phyloP scores from a whole-genome alignment of 1,140 invertebrate genomes.

The Drosophila malerkotliana region DNA sequence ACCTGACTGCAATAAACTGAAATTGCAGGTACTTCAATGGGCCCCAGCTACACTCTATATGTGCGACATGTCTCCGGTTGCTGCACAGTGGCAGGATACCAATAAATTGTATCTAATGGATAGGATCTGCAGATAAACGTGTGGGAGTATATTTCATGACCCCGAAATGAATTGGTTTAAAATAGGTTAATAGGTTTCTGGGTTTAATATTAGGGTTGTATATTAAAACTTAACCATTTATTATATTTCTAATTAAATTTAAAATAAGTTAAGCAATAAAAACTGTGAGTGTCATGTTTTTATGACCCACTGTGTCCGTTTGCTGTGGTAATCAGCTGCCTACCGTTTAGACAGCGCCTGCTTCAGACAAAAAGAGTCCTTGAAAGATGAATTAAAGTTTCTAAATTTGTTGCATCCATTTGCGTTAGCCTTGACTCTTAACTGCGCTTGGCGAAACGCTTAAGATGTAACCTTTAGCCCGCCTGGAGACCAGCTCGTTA shows the following conservation, averaged over 20 bases:
- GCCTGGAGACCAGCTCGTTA: constrained; percentile 23
- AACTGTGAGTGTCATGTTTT: neutral
- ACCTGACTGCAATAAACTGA: constrained; percentile 57
- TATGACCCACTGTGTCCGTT: constrained; percentile 13
- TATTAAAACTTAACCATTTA: no score
- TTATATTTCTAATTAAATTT: neutral
- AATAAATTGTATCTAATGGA: constrained; percentile 4
- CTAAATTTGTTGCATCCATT: constrained; percentile 49
- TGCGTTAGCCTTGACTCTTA: constrained; percentile 43
- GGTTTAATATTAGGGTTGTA: neutral
- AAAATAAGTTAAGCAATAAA: no score
- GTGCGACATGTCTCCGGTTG: constrained; percentile 1
- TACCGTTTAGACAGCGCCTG: constrained; percentile 44
- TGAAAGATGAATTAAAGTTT: constrained; percentile 62
- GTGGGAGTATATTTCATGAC: neutral
- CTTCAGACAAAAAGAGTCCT: constrained; percentile 53
- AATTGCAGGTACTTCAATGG: constrained; percentile 54
- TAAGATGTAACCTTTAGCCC: constrained; percentile 22
- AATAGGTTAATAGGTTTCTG: neutral
- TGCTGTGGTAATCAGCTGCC: constrained; percentile 33
- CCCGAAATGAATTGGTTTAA: neutral
- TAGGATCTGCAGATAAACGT: constrained; percentile 1
- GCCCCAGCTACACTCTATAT: constrained; percentile 1
- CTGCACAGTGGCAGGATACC: constrained; percentile 6
- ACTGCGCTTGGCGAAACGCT: constrained; percentile 24